Evolutionary conservation across 1,140 invertebrate genomes (phyloP).

Genomic region (Musca vetustissima): DNA sequence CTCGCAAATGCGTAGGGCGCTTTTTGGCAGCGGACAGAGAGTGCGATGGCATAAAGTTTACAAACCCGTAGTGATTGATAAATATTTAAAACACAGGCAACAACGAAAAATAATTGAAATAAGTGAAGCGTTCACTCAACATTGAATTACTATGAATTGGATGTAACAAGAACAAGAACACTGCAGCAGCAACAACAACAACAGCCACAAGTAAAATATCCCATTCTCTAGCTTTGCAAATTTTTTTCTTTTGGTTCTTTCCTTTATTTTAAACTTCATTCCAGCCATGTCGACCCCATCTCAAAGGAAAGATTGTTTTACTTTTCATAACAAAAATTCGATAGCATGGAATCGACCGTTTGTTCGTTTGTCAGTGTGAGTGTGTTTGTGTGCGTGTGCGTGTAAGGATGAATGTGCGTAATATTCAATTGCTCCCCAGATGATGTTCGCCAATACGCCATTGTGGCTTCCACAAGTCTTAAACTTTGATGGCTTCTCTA

Average conservation of each 20-base stretch:
- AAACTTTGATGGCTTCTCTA: slow-evolving; percentile 3
- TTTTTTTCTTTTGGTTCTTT: too few species aligned
- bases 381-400: background rate
- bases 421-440: slow-evolving; percentile 22
- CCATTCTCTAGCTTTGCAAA: background rate
- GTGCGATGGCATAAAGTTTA: slow-evolving; percentile 26
- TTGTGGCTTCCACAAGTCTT: slow-evolving; percentile 11
- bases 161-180: slow-evolving; percentile 1
- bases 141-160: background rate
- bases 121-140: slow-evolving; percentile 31
- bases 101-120: slow-evolving; percentile 35
- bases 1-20: too few species aligned
- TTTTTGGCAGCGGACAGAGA: background rate
- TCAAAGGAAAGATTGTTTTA: background rate
- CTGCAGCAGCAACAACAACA: background rate
- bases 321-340: background rate
- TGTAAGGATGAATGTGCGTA: background rate
- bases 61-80: slow-evolving; percentile 32
- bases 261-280: background rate
- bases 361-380: too few species aligned
- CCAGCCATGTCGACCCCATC: background rate
- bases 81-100: slow-evolving; percentile 31
- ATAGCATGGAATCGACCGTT: too few species aligned
- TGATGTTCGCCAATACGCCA: slow-evolving; percentile 5
- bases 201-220: slow-evolving; percentile 3